phyloP scores from a whole-genome alignment of 1,140 invertebrate genomes.

The Cyrtorhinus lividipennis region DNA sequence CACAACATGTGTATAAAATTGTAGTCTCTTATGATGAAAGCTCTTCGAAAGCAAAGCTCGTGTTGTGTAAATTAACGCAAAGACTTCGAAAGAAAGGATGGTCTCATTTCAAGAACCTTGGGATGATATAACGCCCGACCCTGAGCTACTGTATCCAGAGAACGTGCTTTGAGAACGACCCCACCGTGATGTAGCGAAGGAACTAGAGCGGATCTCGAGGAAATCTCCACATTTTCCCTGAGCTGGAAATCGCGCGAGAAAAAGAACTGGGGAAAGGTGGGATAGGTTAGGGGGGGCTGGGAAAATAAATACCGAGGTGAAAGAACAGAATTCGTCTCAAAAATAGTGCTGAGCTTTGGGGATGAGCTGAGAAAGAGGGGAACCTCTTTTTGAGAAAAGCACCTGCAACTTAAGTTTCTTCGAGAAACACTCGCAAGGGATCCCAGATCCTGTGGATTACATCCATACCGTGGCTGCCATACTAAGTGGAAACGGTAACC shows the following conservation, averaged over 20 bases:
- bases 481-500: neutral
- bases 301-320: neutral
- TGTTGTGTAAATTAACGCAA: no score
- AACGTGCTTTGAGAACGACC: neutral
- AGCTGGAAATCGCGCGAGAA: neutral
- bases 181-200: neutral
- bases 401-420: neutral
- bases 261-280: no score
- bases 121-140: no score
- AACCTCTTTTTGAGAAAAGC: neutral
- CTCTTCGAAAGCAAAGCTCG: no score
- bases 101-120: no score
- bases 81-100: no score
- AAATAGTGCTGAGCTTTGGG: neutral
- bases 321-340: neutral
- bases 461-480: neutral
- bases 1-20: no score
- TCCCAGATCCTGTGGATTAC: neutral
- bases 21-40: no score
- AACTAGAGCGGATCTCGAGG: neutral
- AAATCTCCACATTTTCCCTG: neutral
- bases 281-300: neutral
- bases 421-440: neutral
- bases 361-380: neutral
- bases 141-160: no score